Evolutionary conservation across 2,797 vertebrate species (phyloP).

Genomic region (Hippocampus kuda): DNA sequence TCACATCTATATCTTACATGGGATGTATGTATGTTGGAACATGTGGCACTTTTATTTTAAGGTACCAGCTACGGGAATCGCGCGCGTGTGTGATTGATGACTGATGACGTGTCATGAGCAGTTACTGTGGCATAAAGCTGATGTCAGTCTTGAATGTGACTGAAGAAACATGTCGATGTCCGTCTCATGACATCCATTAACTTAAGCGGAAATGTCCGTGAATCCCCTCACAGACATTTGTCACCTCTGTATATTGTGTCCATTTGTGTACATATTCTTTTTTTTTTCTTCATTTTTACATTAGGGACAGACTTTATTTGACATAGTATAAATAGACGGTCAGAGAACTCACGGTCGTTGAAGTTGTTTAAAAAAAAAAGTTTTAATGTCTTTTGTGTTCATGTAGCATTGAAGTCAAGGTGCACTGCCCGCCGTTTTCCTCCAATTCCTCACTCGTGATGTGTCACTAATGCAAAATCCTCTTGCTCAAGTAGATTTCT

Average conservation of each 20-base stretch:
- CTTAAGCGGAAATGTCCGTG: not conserved
- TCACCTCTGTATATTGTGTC: constrained; percentile 41
- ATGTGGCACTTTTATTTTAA: not conserved
- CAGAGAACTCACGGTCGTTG: not conserved
- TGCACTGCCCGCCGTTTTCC: constrained; percentile 14
- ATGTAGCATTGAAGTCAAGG: constrained; percentile 23
- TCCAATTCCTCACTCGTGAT: not conserved
- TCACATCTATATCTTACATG: not conserved
- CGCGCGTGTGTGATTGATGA: constrained; percentile 12
- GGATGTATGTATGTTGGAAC: not conserved
- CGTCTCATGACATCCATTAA: not conserved
- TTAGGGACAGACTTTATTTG: not conserved
- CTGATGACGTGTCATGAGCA: constrained; percentile 15
- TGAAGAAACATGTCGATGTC: not conserved
- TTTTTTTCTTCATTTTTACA: not conserved
- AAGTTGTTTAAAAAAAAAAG: not conserved
- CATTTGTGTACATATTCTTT: constrained; percentile 51
- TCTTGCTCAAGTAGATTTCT: not conserved
- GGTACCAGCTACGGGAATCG: not conserved
- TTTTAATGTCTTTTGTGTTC: constrained; percentile 2
- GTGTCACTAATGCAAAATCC: not conserved
- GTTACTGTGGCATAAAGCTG: constrained; percentile 7
- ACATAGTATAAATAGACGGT: not conserved
- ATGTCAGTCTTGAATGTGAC: constrained; percentile 6
- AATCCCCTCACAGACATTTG: not conserved